These are phyloP conservation scores for Haliclona indistincta DNA, from an alignment of 37 sponge, comb jelly and placozoan genomes.

Conservation along the genomic window DNA sequence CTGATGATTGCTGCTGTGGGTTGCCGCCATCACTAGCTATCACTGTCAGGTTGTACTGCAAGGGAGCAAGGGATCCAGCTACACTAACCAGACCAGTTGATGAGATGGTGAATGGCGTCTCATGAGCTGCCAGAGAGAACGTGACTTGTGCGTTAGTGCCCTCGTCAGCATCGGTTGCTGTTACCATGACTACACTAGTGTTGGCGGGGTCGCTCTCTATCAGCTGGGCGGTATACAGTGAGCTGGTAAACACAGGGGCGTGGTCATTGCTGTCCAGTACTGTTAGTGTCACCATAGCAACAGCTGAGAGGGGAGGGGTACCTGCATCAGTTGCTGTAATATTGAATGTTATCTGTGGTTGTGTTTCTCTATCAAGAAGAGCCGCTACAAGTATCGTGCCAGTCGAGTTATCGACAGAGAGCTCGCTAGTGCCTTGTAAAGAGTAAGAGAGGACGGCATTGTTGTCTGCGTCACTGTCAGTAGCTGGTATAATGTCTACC, in stretches of 20 bases:
- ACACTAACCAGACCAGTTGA: constrained; percentile 35
- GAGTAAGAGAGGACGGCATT: constrained; percentile 11
- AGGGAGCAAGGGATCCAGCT: constrained; percentile 20
- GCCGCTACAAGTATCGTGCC: constrained; percentile 32
- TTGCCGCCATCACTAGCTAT: constrained; percentile 62
- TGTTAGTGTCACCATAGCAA: constrained; percentile 21
- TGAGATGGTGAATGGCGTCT: constrained; percentile 30
- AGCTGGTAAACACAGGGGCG: constrained; percentile 47
- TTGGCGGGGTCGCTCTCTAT: constrained; percentile 27
- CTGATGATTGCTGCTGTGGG: constrained; percentile 40
- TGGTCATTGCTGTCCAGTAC: constrained; percentile 70
- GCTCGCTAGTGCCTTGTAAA: not conserved
- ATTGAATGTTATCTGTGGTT: constrained; percentile 24
- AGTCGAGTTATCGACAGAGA: not conserved
- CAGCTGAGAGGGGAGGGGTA: constrained; percentile 12
- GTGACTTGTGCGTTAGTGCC: constrained; percentile 47
- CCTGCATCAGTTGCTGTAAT: constrained; percentile 40
- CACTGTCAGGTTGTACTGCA: constrained; percentile 44
- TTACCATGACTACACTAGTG: constrained; percentile 14
- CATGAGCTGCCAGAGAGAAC: constrained; percentile 22
- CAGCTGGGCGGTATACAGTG: constrained; percentile 17
- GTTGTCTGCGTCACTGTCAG: constrained; percentile 28
- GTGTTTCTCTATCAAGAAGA: constrained; percentile 47
- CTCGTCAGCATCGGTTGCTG: constrained; percentile 59
- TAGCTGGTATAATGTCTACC: constrained; percentile 36